Base-by-base conservation (phyloP, 2,888 invertebrate species). In the Chironomus riparius region DNA sequence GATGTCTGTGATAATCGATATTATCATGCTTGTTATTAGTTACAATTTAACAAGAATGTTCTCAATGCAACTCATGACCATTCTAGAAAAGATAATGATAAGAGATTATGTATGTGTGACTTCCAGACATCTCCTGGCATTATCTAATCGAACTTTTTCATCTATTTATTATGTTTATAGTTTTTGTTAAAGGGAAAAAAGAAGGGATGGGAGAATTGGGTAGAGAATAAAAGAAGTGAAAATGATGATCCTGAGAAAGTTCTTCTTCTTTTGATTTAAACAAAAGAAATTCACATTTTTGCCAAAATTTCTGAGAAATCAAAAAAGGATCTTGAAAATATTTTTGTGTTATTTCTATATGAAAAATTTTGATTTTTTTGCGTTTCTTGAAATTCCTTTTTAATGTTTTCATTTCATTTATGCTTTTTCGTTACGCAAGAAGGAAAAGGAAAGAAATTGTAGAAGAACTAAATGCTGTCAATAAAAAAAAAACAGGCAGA, bases 291-390 rank as follows among this genome's bases (percentile, higher is more conserved):
- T 71, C 69, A 69, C 69, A 69, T 47, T 56, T 70, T 21, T 71
- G 71, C 71, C 71, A 71, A 71, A 71, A 71, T 71, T 71, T 71
- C 71, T 38, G 13, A 56, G 71, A 71, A 71, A 71, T 71, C 71
- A 56, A 71, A 71, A 71, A 71, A 38, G 71, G 71, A 56, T 71
- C 71, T 24, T 13, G 24, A 47, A 56, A 22, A 18, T 15, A 71
- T 28, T 47, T 21, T 70, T 70, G 28, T 28, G 28, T 28, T 28
- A 28, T 38, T 38, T 70, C 15, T 21, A 10, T 65, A 65, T 21
- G 10, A 10, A 22, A 65, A 65, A 12, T 21, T 13, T 24, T 65
- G 38, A 38, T 38, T 65, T n/a, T n/a, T 65, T 65, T 65, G 15
- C 56, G 56, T 18, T 56, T 56, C 56, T 56, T 3, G 4, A 56